Evolutionary conservation across 2,888 invertebrate genomes (phyloP), one percentile per base, ranked within the genome.

Genomic region (Andrena bicolor): DNA sequence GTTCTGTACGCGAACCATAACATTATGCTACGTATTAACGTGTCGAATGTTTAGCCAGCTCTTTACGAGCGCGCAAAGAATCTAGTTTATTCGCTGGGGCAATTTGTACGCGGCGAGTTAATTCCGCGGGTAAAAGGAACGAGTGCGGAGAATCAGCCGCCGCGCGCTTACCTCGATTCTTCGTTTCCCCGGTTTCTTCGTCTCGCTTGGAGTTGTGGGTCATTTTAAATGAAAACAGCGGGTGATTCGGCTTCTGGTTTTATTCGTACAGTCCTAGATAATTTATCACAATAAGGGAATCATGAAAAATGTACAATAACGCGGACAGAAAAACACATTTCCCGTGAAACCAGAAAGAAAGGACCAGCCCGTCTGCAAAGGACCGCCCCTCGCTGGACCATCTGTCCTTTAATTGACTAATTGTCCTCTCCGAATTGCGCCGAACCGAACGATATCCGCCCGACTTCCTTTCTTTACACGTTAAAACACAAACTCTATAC

Each of bases 351-450:
- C 61, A 65, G 82, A 82, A 76, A 48, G 66, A 61, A 73, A 74
- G 84, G 71, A 68, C 69, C 70, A 70, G 65, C 71, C 56, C 58
- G 32, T 77, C 58, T 49, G 53, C 77, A 63, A 66, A 83, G 69
- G 83, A 80, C 71, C 58, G 4, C 56, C 23, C 23, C 13, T 79
- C 74, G 79, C 79, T 76, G 83, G 83, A 81, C 80, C 83, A 63
- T 80, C 26, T 82, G 73, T 83, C 83, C 82, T 68, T 88, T 89
- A 89, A 89, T 89, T 89, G 88, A 89, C 88, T 85, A 83, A 89
- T 76, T 58, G 76, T 81, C 78, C 79, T 76, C 79, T 51, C 48
- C 53, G 51, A 41, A 35, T 41, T 41, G 49, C 49, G 58, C 65
- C 51, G 71, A 72, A 63, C 80, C 49, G 48, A 66, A 72, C 66